Conservation (phyloP, 2,888 invertebrate genomes). For the Apeira syringaria region DNA sequence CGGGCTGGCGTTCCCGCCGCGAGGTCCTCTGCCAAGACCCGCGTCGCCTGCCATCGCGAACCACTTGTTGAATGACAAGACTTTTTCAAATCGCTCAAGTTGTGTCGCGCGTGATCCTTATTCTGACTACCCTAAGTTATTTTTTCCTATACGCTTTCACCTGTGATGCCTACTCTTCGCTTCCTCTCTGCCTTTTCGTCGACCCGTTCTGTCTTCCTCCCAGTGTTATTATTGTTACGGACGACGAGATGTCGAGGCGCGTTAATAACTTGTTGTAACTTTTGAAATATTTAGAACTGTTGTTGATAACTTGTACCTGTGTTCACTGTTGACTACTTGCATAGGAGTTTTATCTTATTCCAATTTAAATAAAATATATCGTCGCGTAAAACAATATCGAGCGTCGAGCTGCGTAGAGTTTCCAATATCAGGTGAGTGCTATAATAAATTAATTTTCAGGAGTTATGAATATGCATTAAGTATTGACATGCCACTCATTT, state of each 20-base stretch:
- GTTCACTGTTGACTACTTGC: constrained; percentile 80
- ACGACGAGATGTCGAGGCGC: constrained; percentile 56
- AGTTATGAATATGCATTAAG: constrained; percentile 9
- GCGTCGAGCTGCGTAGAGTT: constrained; percentile 40
- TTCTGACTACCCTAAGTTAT: constrained; percentile 31
- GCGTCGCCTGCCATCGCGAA: constrained; percentile 63
- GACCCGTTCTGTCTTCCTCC: constrained; percentile 64
- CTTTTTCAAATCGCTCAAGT: constrained; percentile 54
- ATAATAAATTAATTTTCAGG: constrained; percentile 19
- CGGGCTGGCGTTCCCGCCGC: constrained; percentile 79
- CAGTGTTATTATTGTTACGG: constrained; percentile 70
- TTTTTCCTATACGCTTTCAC: constrained; percentile 37
- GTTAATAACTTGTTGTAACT: constrained; percentile 70
- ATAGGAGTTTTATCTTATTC: constrained; percentile 63
- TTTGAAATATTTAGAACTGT: constrained; percentile 77
- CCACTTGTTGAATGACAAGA: constrained; percentile 77
- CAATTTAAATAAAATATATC: constrained; percentile 52
- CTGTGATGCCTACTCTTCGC: constrained; percentile 75
- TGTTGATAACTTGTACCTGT: constrained; percentile 77
- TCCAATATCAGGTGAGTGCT: constrained; percentile 51
- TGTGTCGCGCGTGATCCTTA: constrained; percentile 53
- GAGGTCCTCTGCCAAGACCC: constrained; percentile 54
- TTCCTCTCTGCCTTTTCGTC: constrained; percentile 58
- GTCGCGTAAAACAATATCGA: constrained; percentile 58
- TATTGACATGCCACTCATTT: too few species aligned